phyloP scores from a whole-genome alignment of 1,140 invertebrate species.

The Euwallacea fornicatus region DNA sequence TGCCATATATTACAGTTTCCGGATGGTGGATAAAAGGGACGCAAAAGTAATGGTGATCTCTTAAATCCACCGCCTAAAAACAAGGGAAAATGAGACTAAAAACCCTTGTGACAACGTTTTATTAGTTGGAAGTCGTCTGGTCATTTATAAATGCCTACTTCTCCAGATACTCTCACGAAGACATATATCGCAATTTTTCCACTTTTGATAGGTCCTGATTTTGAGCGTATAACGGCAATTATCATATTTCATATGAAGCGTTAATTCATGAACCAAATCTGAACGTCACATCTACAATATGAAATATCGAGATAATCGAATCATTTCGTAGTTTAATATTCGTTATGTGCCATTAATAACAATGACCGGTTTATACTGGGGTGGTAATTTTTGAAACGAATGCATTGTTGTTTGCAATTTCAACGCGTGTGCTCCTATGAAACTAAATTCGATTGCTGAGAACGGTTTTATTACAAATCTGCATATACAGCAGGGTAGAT shows the following conservation, averaged over 20 bases:
- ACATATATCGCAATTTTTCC: background rate
- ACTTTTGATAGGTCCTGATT: too few species aligned
- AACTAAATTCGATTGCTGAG: too few species aligned
- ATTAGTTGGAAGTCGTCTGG: background rate
- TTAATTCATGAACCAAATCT: too few species aligned
- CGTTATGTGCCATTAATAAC: background rate
- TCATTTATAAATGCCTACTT: constrained; percentile 2
- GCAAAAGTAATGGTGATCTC: constrained; percentile 5
- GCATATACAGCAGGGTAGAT: too few species aligned
- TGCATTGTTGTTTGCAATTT: background rate
- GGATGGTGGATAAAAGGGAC: background rate
- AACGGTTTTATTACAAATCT: too few species aligned
- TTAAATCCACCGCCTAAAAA: constrained; percentile 5
- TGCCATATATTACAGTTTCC: constrained; percentile 6
- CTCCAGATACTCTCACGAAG: background rate
- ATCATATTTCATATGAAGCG: too few species aligned
- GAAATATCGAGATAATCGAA: background rate
- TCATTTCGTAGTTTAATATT: constrained; percentile 2
- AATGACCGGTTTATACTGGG: background rate
- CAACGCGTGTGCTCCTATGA: background rate
- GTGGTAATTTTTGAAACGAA: background rate
- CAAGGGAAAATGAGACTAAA: constrained; percentile 1
- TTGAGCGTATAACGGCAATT: too few species aligned
- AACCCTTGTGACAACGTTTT: constrained; percentile 1
- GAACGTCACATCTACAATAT: background rate